Evolutionary conservation across 92 coral and sea anemone species (phyloP).

Genomic region (Siderastrea radians): DNA sequence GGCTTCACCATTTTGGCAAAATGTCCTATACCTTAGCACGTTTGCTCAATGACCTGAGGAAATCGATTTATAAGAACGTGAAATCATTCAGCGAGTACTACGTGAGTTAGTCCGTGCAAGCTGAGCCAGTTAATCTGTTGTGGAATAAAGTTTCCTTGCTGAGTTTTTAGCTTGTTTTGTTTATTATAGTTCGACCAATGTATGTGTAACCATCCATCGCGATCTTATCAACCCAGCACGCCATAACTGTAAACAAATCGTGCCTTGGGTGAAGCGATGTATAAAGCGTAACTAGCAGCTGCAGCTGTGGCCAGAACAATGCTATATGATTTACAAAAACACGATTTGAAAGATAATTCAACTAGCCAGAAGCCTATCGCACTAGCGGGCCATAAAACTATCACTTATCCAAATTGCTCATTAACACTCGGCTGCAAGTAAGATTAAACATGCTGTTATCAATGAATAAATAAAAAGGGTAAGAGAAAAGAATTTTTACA

Average conservation of each 20-base stretch:
- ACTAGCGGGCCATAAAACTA: too few relatives aligned
- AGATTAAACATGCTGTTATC: too few relatives aligned
- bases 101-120: background rate
- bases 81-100: background rate
- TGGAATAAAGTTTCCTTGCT: background rate
- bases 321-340: too few relatives aligned
- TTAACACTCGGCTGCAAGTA: background rate
- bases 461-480: background rate
- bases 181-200: background rate
- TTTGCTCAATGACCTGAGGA: background rate
- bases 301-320: background rate
- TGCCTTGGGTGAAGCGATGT: background rate
- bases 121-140: background rate
- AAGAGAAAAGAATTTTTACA: background rate
- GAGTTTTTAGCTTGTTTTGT: background rate
- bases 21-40: background rate
- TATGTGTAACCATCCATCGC: background rate
- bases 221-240: background rate
- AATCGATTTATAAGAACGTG: background rate
- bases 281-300: background rate
- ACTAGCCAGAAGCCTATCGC: too few relatives aligned
- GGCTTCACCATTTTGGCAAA: conserved; percentile 65
- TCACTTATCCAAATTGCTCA: background rate
- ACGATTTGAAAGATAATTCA: background rate
- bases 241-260: background rate